Conservation (phyloP, 1,140 invertebrate genomes). For the Mercenaria mercenaria region DNA sequence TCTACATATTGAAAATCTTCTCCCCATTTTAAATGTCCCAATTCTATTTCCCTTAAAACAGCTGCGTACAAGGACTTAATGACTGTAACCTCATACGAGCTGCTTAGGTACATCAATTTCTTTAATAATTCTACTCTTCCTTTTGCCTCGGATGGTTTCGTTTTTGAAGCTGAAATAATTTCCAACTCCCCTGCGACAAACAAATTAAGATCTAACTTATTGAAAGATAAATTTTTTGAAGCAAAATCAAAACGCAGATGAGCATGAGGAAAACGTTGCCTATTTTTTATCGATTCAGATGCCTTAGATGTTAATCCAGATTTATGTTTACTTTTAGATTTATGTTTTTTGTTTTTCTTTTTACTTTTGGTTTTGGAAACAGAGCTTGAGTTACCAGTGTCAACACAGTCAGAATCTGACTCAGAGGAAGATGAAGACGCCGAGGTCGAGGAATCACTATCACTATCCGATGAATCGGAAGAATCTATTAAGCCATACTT, state of each 20-base stretch:
- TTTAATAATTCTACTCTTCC: background rate
- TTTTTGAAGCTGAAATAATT: too few relatives aligned
- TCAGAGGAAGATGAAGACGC: background rate
- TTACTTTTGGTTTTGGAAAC: background rate
- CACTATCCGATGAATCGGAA: background rate
- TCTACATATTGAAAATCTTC: background rate
- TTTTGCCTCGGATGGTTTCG: background rate
- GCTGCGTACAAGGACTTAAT: background rate
- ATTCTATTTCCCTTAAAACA: background rate
- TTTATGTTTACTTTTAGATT: too few relatives aligned
- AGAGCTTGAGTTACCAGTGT: background rate
- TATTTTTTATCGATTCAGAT: too few relatives aligned
- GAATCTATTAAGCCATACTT: background rate
- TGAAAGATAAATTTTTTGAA: too few relatives aligned
- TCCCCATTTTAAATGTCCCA: background rate
- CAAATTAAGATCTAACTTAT: too few relatives aligned
- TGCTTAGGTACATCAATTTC: background rate
- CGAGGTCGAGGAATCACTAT: too few relatives aligned
- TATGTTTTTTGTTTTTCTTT: too few relatives aligned
- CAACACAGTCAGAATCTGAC: background rate
- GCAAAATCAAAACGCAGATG: too few relatives aligned
- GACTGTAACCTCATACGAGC: background rate
- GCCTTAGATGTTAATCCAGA: too few relatives aligned
- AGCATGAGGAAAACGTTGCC: too few relatives aligned
- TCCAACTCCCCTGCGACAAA: too few relatives aligned